phyloP scores from a whole-genome alignment of 2,888 invertebrate genomes.

The Zygaena filipendulae region DNA sequence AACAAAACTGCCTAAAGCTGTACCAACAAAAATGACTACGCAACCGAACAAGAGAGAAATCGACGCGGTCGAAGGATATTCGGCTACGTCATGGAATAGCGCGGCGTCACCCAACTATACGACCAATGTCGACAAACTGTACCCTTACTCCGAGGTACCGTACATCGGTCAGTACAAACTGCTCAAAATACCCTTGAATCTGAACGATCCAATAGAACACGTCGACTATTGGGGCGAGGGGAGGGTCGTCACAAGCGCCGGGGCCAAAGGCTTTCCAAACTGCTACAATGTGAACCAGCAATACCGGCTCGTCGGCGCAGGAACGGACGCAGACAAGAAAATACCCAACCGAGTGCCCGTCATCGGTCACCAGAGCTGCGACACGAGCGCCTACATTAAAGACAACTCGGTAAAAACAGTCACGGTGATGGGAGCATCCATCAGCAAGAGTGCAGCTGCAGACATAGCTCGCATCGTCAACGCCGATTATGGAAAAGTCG shows the following conservation, averaged over 20 bases:
- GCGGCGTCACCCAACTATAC: constrained; percentile 25
- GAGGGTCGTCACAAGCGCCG: constrained; percentile 16
- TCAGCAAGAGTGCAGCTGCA: constrained; percentile 27
- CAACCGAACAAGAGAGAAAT: no score
- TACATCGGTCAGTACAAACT: constrained; percentile 28
- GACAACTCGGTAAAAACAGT: constrained; percentile 24
- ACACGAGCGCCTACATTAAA: constrained; percentile 28
- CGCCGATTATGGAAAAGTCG: constrained; percentile 21
- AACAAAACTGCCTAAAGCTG: no score
- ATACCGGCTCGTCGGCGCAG: constrained; percentile 29
- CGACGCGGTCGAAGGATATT: no score
- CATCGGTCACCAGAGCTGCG: constrained; percentile 23
- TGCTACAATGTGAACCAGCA: constrained; percentile 32
- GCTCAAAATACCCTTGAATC: constrained; percentile 22
- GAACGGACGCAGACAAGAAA: constrained; percentile 23
- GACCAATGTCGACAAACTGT: constrained; percentile 23
- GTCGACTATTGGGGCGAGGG: constrained; percentile 40
- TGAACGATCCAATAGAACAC: constrained; percentile 20
- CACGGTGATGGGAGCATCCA: constrained; percentile 31
- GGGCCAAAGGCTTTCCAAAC: constrained; percentile 24
- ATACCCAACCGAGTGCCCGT: constrained; percentile 35
- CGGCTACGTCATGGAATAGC: constrained; percentile 5
- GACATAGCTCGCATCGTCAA: constrained; percentile 32
- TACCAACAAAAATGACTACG: no score
- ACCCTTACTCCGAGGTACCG: constrained; percentile 33